phyloP scores from a whole-genome alignment of 1,140 invertebrate genomes.

The Drosophila insularis region DNA sequence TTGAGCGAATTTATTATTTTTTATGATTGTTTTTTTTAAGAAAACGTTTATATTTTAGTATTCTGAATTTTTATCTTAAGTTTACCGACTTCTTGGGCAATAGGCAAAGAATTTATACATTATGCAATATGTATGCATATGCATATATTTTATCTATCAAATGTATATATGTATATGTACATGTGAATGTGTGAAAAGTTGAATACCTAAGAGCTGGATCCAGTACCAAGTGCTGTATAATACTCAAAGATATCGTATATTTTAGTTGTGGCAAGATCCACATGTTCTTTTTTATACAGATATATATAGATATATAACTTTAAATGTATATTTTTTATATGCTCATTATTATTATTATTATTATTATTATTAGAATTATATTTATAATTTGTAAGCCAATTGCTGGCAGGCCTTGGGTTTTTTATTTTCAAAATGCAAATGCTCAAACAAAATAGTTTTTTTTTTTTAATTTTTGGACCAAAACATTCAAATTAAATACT shows the following conservation, averaged over 20 bases:
- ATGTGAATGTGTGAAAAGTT: conserved; percentile 34
- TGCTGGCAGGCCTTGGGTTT: conserved; percentile 36
- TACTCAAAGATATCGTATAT: conserved; percentile 54
- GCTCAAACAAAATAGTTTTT: conserved; percentile 22
- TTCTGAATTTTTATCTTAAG: conserved; percentile 53
- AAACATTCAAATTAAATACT: conserved; percentile 20
- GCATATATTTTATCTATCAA: conserved; percentile 35
- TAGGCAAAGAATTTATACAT: conserved; percentile 11
- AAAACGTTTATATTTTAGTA: conserved; percentile 49
- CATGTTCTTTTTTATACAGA: conserved; percentile 5
- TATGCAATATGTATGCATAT: conserved; percentile 8
- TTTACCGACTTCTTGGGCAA: conserved; percentile 16
- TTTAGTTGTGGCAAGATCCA: conserved; percentile 7
- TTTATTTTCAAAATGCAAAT: neutral
- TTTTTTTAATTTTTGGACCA: conserved; percentile 48
- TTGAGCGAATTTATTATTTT: conserved; percentile 78
- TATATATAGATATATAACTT: neutral
- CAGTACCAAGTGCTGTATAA: conserved; percentile 76
- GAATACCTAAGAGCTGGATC: conserved; percentile 35
- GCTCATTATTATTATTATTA: conserved; percentile 20
- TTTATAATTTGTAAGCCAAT: conserved; percentile 15
- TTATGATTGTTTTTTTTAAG: conserved; percentile 40
- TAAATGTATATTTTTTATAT: conserved; percentile 39
- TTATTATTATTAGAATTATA: conserved; percentile 30
- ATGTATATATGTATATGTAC: conserved; percentile 36